Evolutionary conservation across 2,797 vertebrate genomes (phyloP).

Genomic region (Sebastes melanostomus): DNA sequence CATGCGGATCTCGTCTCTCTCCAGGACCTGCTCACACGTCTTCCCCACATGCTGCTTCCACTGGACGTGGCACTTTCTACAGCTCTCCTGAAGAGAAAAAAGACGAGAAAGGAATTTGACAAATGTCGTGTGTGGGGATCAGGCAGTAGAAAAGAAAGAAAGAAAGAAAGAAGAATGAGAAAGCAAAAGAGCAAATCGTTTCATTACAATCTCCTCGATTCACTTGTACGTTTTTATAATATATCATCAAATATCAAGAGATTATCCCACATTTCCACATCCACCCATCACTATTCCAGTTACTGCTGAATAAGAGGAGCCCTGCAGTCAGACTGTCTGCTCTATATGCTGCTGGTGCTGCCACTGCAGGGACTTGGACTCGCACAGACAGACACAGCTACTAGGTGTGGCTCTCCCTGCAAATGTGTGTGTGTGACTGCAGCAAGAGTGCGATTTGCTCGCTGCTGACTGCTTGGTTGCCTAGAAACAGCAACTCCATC

Average conservation of each 20-base stretch:
- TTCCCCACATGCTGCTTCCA: constrained; percentile 97
- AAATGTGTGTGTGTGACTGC: constrained; percentile 41
- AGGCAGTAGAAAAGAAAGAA: not conserved
- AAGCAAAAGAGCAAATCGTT: accelerated
- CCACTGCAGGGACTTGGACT: constrained; percentile 59
- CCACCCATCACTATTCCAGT: not conserved
- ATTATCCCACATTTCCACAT: not conserved
- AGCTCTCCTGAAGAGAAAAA: constrained; percentile 87
- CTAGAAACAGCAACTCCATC: constrained; percentile 78
- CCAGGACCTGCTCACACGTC: constrained; percentile 94
- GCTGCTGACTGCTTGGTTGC: constrained; percentile 72
- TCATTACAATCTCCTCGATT: not conserved
- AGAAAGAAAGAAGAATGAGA: not conserved
- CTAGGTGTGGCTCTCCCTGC: constrained; percentile 66
- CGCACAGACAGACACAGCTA: constrained; percentile 31
- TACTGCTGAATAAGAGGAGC: constrained; percentile 10
- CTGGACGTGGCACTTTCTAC: constrained; percentile 94
- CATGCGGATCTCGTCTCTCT: constrained; percentile 95
- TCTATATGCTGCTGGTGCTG: constrained; percentile 58
- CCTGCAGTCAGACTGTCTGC: constrained; percentile 33
- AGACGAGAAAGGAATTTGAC: not conserved
- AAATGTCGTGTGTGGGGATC: not conserved
- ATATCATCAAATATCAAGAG: not conserved
- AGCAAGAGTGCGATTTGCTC: constrained; percentile 27
- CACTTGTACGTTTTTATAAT: not conserved